Evolutionary conservation across 2,113 vertebrate genomes (phyloP), one percentile per base, ranked within the genome.

Genomic region (Sardina pilchardus): DNA sequence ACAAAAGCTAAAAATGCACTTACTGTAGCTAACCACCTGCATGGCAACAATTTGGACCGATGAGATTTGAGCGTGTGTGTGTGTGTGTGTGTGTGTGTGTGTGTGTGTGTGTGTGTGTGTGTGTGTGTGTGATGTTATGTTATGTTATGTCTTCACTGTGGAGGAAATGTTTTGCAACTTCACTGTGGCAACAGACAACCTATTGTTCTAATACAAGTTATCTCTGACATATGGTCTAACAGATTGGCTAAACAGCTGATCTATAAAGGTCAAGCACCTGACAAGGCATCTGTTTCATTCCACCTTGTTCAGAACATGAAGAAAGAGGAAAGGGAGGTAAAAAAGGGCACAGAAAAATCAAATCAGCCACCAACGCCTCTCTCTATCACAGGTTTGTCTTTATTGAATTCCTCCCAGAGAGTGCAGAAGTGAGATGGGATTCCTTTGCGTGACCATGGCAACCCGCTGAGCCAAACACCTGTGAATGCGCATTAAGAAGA

Each of bases 391-490:
- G 71, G 34, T 78, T 78, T 78, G 71, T 78, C 71, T 78, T 78
- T 78, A 78, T 34, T 78, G 71, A 78, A 78, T 78, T 78, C 71
- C 71, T 78, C 71, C 71, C 71, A 34, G 71, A 36, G 71, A 6
- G 71, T 39, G 71, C 71, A 78, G 71, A 78, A 36, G 71, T 78
- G 71, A 78, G 71, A 78, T 34, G 71, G 71, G 71, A 78, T 78
- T 78, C 71, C 71, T 78, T 36, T 78, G 71, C 34, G 71, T 78
- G 71, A 17, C 71, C 71, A 78, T 78, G 71, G 71, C 71, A 78
- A 78, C 71, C 71, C 71, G 71, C 71, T 17, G 71, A 78, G 71
- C 71, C 71, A 36, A 78, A 78, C 71, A 78, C 30, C 71, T 78
- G 71, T 36, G 34, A 78, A 17, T 30, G 63, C 63, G n/a, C 63